Conservation (phyloP, 1,140 invertebrate genomes). For the Ditylenchus dipsaci region DNA sequence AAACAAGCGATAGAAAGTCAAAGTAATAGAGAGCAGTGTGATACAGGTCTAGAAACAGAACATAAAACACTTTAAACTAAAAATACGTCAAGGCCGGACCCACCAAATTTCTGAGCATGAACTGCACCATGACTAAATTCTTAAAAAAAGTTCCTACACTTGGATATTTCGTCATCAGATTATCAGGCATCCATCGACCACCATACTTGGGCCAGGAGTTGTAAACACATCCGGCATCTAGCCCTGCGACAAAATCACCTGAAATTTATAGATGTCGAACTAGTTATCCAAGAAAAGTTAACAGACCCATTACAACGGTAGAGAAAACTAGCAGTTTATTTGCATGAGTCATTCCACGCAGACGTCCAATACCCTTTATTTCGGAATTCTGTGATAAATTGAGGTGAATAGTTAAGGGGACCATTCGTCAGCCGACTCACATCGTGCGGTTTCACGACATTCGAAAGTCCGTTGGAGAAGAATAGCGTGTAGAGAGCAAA, state of each 20-base stretch:
- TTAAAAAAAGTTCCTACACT: conserved; percentile 82
- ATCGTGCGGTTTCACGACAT: conserved; percentile 68
- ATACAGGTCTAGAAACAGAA: conserved; percentile 49
- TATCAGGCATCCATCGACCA: conserved; percentile 86
- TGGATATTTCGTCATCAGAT: conserved; percentile 71
- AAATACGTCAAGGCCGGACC: conserved; percentile 34
- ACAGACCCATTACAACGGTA: conserved; percentile 79
- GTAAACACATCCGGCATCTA: conserved; percentile 94
- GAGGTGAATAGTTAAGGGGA: no score
- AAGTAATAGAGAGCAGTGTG: conserved; percentile 43
- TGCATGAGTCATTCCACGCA: conserved; percentile 71
- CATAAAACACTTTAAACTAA: not conserved
- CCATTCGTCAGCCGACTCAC: conserved; percentile 56
- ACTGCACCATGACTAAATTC: conserved; percentile 94
- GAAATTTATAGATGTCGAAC: conserved; percentile 24
- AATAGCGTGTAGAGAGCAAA: conserved; percentile 81
- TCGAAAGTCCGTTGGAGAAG: conserved; percentile 70
- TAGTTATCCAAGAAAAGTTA: not conserved
- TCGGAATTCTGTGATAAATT: conserved; percentile 45
- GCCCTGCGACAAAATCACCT: conserved; percentile 94
- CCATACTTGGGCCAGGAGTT: conserved; percentile 98
- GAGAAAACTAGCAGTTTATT: conserved; percentile 81
- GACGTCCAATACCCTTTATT: conserved; percentile 60
- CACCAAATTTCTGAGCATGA: conserved; percentile 84
- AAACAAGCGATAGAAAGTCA: no score